Base-by-base conservation (phyloP, 1,140 invertebrate species). In the Apocrypta bakeri region DNA sequence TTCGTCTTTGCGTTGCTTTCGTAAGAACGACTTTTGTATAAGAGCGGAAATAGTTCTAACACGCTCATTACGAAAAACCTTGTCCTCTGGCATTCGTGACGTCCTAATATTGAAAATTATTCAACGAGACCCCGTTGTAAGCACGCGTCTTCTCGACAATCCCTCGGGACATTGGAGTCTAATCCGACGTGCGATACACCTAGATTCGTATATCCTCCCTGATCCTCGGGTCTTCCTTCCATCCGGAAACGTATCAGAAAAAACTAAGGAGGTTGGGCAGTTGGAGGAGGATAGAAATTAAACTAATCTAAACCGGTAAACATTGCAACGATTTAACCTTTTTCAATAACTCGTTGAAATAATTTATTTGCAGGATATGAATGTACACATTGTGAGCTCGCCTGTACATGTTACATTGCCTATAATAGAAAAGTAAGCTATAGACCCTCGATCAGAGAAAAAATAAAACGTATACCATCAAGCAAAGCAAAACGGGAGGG, bases 261-360 rank as follows among this genome's bases (percentile, higher is more conserved):
- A 76, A 63, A 56, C 31, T 83, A 83, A 72, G 83, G 83, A 82
- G 83, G 83, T 83, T 48, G 81, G 83, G 82, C 83, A 81, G 77
- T 79, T 83, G 80, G 82, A 84, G 81, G 61, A 84, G 27, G 4
- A 79, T 48, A n/a, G 27, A 12, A 7, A 48, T 11, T 11, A n/a
- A 79, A n/a, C 9, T 17, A 79, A 1, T 37, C 48, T n/a, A 17
- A n/a, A n/a, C n/a, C n/a, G n/a, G n/a, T n/a, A n/a, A n/a, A n/a
- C n/a, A n/a, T n/a, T n/a, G n/a, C n/a, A n/a, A n/a, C n/a, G n/a
- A 63, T 56, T 56, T 56, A 56, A 56, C n/a, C 33, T 12, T 14
- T 33, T n/a, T 64, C 2, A 17, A 1, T 27, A 17, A 29, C 27
- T 24, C 31, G 12, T 42, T 14, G 1, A 7, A 42, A 42, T 56